Evolutionary conservation across 64 coral and sea anemone species (phyloP).

Genomic region (Actinia equina): DNA sequence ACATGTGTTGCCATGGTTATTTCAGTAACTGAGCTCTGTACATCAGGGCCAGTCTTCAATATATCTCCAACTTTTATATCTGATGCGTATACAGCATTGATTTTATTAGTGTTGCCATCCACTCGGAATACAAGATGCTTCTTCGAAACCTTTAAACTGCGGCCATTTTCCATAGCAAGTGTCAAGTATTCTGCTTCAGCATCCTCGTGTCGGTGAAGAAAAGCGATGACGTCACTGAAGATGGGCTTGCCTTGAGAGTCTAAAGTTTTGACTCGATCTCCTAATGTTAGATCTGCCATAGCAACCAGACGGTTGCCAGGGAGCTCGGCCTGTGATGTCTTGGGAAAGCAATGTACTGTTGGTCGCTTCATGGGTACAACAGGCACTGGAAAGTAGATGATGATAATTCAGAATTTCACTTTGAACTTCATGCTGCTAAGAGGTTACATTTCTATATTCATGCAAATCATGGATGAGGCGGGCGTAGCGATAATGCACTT

Average conservation of each 20-base stretch:
- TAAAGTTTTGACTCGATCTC: constrained; percentile 50
- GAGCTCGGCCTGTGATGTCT: constrained; percentile 15
- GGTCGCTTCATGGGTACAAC: constrained; percentile 28
- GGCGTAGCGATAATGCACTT: too few species aligned
- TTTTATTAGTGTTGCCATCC: not conserved
- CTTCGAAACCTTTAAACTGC: constrained; percentile 15
- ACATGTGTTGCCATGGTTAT: constrained; percentile 44
- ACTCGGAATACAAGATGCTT: constrained; percentile 57
- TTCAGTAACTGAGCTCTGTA: not conserved
- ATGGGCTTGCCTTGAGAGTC: constrained; percentile 31
- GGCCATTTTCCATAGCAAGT: constrained; percentile 12
- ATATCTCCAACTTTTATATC: constrained; percentile 42
- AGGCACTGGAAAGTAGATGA: not conserved
- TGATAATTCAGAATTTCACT: too few species aligned
- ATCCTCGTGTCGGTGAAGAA: constrained; percentile 34
- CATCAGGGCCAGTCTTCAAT: not conserved
- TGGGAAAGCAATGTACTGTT: constrained; percentile 52
- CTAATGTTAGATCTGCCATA: constrained; percentile 35
- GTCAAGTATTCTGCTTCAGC: constrained; percentile 19
- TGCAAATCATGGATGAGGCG: too few species aligned
- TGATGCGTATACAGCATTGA: constrained; percentile 40
- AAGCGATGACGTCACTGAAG: constrained; percentile 53
- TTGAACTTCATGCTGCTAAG: too few species aligned
- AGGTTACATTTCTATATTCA: too few species aligned
- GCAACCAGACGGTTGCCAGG: constrained; percentile 23